phyloP scores from a whole-genome alignment of 2,888 invertebrate genomes.

The Ellobium chinense region DNA sequence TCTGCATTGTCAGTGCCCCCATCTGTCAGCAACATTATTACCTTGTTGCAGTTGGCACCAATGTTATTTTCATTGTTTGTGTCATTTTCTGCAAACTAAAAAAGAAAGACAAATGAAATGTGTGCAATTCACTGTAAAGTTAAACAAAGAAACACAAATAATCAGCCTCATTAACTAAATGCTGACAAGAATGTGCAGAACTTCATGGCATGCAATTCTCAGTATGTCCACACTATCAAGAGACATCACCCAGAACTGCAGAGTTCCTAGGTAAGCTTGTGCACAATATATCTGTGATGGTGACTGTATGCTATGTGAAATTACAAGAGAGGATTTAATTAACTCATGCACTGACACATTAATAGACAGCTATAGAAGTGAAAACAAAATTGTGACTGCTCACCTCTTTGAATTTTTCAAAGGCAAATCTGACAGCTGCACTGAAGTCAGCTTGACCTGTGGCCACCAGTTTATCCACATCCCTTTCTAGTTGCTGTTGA shows the following conservation, averaged over 20 bases:
- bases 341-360: too few relatives aligned
- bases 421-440: constrained; percentile 80
- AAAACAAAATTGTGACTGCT: too few relatives aligned
- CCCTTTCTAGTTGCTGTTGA: constrained; percentile 75
- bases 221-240: too few relatives aligned
- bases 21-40: constrained; percentile 82
- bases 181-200: too few relatives aligned
- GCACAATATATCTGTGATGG: too few relatives aligned
- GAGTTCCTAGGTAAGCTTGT: too few relatives aligned
- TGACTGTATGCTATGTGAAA: too few relatives aligned
- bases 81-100: constrained; percentile 53
- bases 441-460: constrained; percentile 78
- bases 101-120: neutral
- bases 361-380: too few relatives aligned
- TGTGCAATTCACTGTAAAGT: neutral
- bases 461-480: constrained; percentile 77
- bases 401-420: constrained; percentile 79
- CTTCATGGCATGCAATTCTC: too few relatives aligned
- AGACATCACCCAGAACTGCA: too few relatives aligned
- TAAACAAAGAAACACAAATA: neutral
- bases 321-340: too few relatives aligned
- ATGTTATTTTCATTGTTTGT: constrained; percentile 48
- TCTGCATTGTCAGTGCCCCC: constrained; percentile 81
- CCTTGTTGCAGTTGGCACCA: constrained; percentile 81
- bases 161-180: neutral